These are phyloP conservation scores for Anguilla anguilla DNA, from an alignment of 2,797 vertebrate genomes.

Conservation along the genomic window DNA sequence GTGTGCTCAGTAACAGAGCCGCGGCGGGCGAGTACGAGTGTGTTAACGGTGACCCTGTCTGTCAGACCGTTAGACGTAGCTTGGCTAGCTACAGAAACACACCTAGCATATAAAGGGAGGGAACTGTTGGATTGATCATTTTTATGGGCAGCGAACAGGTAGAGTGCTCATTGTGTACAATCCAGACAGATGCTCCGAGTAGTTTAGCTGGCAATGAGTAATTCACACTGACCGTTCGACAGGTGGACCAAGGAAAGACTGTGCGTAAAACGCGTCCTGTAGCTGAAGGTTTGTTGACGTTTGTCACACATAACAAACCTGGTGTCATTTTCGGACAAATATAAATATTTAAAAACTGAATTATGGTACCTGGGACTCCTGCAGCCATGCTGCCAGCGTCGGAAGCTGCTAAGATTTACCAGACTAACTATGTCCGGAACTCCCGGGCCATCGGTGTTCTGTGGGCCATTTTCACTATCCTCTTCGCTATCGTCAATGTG, in stretches of 20 bases:
- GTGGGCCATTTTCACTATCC: constrained; percentile 96
- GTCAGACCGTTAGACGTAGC: neutral
- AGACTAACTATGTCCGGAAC: constrained; percentile 94
- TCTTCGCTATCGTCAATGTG: constrained; percentile 94
- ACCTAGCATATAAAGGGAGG: neutral
- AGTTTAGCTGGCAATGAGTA: neutral
- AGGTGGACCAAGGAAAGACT: neutral
- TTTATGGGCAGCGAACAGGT: neutral
- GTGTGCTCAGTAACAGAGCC: neutral
- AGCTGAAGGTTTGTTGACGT: neutral
- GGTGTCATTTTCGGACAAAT: neutral
- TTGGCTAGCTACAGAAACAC: neutral
- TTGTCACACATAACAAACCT: neutral
- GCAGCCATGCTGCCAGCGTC: constrained; percentile 91
- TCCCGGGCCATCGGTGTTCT: constrained; percentile 92
- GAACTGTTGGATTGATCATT: neutral
- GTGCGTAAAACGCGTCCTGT: neutral
- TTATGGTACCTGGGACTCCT: constrained; percentile 76
- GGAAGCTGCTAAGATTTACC: constrained; percentile 94
- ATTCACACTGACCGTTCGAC: neutral
- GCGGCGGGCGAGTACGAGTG: neutral
- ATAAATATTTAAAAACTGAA: constrained; percentile 46
- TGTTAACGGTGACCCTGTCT: neutral
- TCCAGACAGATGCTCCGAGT: neutral
- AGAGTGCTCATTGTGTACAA: neutral